Base-by-base conservation (phyloP, 53 echinoderm and acorn worm genomes). In the Glandiceps talaboti region DNA sequence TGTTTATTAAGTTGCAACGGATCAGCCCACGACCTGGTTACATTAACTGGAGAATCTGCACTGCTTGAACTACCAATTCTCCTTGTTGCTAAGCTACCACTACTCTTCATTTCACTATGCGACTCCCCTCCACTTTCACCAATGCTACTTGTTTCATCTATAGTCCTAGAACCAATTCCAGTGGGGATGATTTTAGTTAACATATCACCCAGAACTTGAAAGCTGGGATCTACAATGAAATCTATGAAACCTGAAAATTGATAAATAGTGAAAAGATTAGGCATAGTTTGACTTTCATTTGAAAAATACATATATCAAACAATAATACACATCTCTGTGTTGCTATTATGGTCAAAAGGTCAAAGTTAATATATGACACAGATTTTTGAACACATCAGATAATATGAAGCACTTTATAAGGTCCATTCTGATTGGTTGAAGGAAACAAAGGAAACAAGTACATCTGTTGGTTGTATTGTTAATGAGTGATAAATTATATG, bases 181-280 rank as follows among this genome's bases (percentile, higher is more conserved):
- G 64, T 6, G 64, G 64, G 64, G 20, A 97, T 75, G 0, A 97
- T 91, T 73, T 86, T 94, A 77, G 93, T 93, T 30, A 97, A 85
- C 91, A 97, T 93, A 33, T 97, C 97, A 30, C 97, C 88, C 33
- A 93, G 92, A 12, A 97, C 89, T 30, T 84, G 33, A 82, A 97
- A 82, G 33, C 93, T 97, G 14, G 97, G 97, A 30, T 97, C 97
- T 33, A 97, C 97, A 82, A 97, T 97, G 83, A 94, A 94, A 79
- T 93, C 93, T 26, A 93, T 91, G 85, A 94, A 94, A 30, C 94
- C 94, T 94, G 78, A 0, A 77, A 74, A 14, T 1, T 31, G 27
- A 30, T n/a, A n/a, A n/a, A n/a, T n/a, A n/a, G n/a, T n/a, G n/a
- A n/a, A n/a, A n/a, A n/a, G n/a, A n/a, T n/a, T n/a, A n/a, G n/a